Evolutionary conservation across 2,113 vertebrate species (phyloP).

Genomic region (Tupaia chinensis): DNA sequence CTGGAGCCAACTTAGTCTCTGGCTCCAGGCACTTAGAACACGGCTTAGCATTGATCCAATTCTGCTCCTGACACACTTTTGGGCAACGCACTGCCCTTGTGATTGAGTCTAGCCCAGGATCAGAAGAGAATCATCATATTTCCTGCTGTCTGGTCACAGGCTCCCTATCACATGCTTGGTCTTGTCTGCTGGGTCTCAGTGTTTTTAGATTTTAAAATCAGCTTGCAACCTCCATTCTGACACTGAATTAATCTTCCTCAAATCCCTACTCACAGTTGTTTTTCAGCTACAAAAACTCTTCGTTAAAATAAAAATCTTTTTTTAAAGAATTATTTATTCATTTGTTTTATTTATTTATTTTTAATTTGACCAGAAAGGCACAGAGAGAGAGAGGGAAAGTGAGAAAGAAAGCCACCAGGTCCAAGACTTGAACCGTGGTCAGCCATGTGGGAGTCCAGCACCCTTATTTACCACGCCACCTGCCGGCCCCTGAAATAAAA

Average conservation of each 20-base stretch:
- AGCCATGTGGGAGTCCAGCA: too few species aligned
- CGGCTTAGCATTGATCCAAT: neutral
- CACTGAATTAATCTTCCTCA: neutral
- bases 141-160: neutral
- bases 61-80: neutral
- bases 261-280: neutral
- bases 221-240: neutral
- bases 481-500: neutral
- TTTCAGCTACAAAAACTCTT: neutral
- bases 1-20: neutral
- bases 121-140: neutral
- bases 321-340: too few species aligned
- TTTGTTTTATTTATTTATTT: too few species aligned
- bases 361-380: too few species aligned
- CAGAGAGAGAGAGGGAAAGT: too few species aligned
- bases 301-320: neutral
- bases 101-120: neutral
- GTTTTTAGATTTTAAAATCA: conserved; percentile 1
- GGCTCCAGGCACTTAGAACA: neutral
- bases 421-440: too few species aligned
- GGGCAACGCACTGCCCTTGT: neutral
- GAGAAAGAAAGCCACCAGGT: too few species aligned
- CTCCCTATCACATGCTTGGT: neutral
- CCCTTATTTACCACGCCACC: too few species aligned
- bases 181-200: neutral